A percentile compares a stretch with the other conserved stretches of the same genome.
Conservation (phyloP, 2,113 vertebrate genomes). For the Pelodiscus sinensis region DNA sequence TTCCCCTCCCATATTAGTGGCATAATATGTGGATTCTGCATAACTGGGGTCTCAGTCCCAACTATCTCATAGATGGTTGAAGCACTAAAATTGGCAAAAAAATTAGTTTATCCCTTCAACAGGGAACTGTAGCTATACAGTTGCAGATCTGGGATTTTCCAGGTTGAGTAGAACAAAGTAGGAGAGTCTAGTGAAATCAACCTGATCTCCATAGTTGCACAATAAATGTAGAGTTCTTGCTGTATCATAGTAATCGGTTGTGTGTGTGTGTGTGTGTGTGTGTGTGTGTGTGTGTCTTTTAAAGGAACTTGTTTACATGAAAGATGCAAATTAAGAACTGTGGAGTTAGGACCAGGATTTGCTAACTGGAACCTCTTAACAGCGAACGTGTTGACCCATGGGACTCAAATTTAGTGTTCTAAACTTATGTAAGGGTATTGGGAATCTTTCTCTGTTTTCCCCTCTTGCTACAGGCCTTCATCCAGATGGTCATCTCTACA, state of each 20-base stretch:
- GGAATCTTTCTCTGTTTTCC: not conserved
- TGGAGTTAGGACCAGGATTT: not conserved
- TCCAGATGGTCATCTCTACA: not conserved
- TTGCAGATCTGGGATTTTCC: not conserved
- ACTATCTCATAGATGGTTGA: too few relatives aligned
- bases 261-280: too few relatives aligned
- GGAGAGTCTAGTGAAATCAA: not conserved
- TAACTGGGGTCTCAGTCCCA: not conserved
- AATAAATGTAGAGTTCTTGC: not conserved
- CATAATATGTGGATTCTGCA: not conserved
- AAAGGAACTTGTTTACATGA: not conserved
- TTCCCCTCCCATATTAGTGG: not conserved
- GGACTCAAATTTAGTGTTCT: not conserved
- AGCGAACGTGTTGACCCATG: not conserved
- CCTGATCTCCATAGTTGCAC: not conserved
- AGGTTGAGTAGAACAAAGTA: not conserved
- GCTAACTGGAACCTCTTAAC: not conserved
- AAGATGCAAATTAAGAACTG: not conserved
- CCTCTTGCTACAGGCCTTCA: not conserved
- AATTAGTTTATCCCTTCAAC: not conserved
- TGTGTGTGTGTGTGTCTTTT: not conserved
- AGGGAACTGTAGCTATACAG: not conserved
- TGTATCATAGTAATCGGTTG: not conserved
- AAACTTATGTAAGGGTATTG: fast-evolving
- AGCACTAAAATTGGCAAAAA: not conserved